A percentile compares a stretch with the other conserved stretches of the same genome.
Conservation (phyloP, 2,113 vertebrate species). For the Engraulis encrasicolus region DNA sequence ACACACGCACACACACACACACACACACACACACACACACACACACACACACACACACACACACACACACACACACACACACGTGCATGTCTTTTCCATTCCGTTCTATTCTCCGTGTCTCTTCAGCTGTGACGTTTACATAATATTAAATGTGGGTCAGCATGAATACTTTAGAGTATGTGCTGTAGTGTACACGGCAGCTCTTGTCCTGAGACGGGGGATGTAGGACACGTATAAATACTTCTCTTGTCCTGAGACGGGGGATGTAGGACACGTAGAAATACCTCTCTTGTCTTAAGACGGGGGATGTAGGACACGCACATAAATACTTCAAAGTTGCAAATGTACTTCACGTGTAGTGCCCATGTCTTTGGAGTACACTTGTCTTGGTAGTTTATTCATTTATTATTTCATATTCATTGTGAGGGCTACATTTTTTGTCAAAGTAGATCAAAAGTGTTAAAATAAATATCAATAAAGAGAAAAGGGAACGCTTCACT, state of each 20-base stretch:
- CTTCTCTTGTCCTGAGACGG: background rate
- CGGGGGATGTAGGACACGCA: slow-evolving; percentile 29
- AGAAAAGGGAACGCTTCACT: no score
- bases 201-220: background rate
- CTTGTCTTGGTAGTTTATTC: background rate
- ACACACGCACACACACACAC: slow-evolving; percentile 12
- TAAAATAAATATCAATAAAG: no score
- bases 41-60: background rate
- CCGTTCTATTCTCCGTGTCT: background rate
- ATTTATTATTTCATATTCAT: background rate
- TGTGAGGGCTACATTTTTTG: background rate
- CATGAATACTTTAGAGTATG: slow-evolving; percentile 31
- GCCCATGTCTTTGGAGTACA: background rate
- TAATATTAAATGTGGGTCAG: slow-evolving; percentile 36
- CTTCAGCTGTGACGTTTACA: background rate
- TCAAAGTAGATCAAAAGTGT: background rate
- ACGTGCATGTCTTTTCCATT: background rate
- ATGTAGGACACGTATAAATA: slow-evolving; percentile 37
- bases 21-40: background rate
- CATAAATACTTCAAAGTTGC: slow-evolving; percentile 33
- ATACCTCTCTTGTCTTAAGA: background rate
- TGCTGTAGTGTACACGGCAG: background rate
- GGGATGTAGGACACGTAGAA: slow-evolving; percentile 34
- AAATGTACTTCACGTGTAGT: slow-evolving; percentile 35
- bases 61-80: background rate